Percentiles rank a stretch among this genome's conserved stretches.
Conservation (phyloP, 2,113 vertebrate genomes). For the Lathamus discolor region DNA sequence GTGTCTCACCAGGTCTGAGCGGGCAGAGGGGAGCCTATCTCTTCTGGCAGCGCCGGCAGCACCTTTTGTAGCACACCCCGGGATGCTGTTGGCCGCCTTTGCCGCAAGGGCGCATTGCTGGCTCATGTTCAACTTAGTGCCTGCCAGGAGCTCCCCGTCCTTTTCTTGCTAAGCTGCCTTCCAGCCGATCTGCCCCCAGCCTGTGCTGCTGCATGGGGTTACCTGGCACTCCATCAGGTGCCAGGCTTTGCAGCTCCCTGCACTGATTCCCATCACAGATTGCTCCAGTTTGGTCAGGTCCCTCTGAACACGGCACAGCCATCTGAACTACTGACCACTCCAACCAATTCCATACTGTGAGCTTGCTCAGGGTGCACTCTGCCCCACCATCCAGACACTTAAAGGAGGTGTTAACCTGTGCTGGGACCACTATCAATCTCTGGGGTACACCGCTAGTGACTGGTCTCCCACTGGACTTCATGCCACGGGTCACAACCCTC, state of each 20-base stretch:
- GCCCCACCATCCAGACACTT: not conserved
- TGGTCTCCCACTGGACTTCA: not conserved
- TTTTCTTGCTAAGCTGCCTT: not conserved
- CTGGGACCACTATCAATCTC: accelerated
- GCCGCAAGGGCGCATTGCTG: not conserved
- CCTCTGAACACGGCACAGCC: not conserved
- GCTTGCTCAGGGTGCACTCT: not conserved
- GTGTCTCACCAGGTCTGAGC: not conserved
- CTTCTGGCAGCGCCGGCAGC: not conserved
- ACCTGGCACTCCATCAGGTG: not conserved
- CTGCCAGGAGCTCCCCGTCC: not conserved
- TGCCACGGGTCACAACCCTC: not conserved
- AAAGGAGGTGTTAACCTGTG: not conserved
- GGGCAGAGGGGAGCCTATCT: not conserved
- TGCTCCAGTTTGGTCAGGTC: not conserved
- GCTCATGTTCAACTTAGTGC: not conserved
- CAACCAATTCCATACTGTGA: not conserved
- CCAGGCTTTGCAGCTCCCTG: not conserved
- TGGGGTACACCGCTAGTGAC: not conserved
- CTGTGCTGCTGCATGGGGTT: accelerated
- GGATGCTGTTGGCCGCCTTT: not conserved
- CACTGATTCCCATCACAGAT: accelerated
- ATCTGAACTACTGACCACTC: not conserved
- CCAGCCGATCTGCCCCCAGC: accelerated
- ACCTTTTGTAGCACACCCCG: accelerated